phyloP scores from a whole-genome alignment of 2,113 vertebrate species.

The Amphilophus citrinellus region DNA sequence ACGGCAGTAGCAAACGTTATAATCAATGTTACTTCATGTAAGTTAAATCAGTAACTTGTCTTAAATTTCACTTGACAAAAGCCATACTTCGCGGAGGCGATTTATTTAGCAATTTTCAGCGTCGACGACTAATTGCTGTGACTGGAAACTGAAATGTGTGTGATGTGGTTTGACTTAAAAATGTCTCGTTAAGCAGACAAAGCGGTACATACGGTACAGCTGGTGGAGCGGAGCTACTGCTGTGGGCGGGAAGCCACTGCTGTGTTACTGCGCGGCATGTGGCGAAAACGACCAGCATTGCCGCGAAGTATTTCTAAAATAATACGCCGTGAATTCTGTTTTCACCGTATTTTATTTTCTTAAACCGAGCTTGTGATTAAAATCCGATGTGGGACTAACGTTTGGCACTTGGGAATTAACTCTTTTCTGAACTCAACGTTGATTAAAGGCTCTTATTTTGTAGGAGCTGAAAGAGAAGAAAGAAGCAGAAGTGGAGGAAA shows the following conservation, averaged over 20 bases:
- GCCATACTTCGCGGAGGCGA: too few relatives aligned
- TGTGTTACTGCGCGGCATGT: slow-evolving; percentile 12
- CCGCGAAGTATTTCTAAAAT: not conserved
- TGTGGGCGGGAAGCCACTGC: slow-evolving; percentile 74
- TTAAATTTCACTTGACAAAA: slow-evolving; percentile 14
- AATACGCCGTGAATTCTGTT: not conserved
- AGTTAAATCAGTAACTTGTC: slow-evolving; percentile 26
- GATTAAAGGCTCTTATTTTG: slow-evolving; percentile 47
- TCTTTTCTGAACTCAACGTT: not conserved
- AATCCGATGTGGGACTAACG: not conserved
- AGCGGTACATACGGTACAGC: slow-evolving; percentile 57
- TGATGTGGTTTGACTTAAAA: slow-evolving; percentile 23
- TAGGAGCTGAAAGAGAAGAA: slow-evolving; percentile 88
- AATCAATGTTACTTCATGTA: slow-evolving; percentile 3
- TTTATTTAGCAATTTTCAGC: not conserved
- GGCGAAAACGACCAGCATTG: not conserved
- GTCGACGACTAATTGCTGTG: not conserved
- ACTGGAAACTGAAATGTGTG: not conserved
- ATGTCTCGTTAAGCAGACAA: slow-evolving; percentile 58
- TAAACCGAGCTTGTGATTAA: not conserved
- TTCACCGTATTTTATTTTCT: not conserved
- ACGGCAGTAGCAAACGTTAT: not conserved
- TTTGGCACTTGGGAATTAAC: slow-evolving; percentile 16
- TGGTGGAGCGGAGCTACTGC: slow-evolving; percentile 61
- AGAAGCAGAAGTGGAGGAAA: slow-evolving; percentile 77